Base-by-base conservation (phyloP, 2,113 vertebrate species). In the Myxocyprinus asiaticus region DNA sequence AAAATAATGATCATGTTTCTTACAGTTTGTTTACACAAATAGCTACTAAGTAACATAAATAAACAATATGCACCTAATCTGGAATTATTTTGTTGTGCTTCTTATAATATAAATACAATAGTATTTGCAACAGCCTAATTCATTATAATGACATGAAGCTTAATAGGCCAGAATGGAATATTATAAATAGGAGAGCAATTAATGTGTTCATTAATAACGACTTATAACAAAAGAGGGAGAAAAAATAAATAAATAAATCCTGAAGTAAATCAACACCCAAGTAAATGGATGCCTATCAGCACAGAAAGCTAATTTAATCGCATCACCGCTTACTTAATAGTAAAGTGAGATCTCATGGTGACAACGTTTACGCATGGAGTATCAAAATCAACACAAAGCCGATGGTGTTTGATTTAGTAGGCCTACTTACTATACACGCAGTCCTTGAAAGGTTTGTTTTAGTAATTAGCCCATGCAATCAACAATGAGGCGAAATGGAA, bases 341-440 rank as follows among this genome's bases (percentile, higher is more conserved):
- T 74, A 8, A 65, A 79, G 79, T 84, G 80, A 22, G 10, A 76
- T 47, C 70, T 10, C 22, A 61, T 47, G 17, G 79, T 84, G 85
- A 83, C 76, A 83, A 80, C 75, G 58, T 82, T 74, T 77, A 75
- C 79, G 47, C 75, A 10, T 51, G 47, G 9, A 44, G 85, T 77
- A 82, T 81, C 67, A 82, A 70, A 82, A 83, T 69, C 65, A 77
- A 75, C 74, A 78, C 81, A 15, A 17, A 59, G 14, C 44, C 15
- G 7, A 8, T 3, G 17, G 58, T 62, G 63, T 81, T 77, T 55
- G 66, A 33, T 33, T 33, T 33, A 33, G 22, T 33, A 1, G 22
- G 22, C 22, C 22, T 33, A 33, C 22, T 33, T 33, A 33, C 3
- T 33, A 33, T 33, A 33, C 22, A 33, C 22, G 22, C 22, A 33